phyloP scores from a whole-genome alignment of 2,113 vertebrate species.

The Forbesichthys papilliferus region DNA sequence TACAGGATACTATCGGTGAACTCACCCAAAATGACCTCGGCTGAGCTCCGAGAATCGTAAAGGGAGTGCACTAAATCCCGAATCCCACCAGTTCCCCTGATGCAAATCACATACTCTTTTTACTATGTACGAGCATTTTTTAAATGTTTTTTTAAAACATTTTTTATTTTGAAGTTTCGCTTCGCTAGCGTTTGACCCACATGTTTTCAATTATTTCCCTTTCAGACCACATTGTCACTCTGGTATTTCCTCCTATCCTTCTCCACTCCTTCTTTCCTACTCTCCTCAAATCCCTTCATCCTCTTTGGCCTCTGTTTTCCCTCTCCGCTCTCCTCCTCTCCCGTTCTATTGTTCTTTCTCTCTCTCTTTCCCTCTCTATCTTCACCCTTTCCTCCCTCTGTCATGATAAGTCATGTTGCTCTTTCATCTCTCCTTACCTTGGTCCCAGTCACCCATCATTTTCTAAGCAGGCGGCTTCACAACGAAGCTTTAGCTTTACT shows the following conservation, averaged over 20 bases:
- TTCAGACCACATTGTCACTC: constrained; percentile 75
- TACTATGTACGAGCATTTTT: background rate
- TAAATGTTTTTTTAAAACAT: no score
- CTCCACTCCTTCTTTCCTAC: constrained; percentile 30
- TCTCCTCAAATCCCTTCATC: constrained; percentile 37
- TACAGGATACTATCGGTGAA: constrained; percentile 36
- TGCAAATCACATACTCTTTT: constrained; percentile 58
- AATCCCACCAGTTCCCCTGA: constrained; percentile 42
- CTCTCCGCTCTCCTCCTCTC: background rate
- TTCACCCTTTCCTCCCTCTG: background rate
- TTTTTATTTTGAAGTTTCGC: no score
- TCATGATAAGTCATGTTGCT: background rate
- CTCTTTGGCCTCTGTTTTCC: constrained; percentile 5
- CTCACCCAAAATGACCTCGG: constrained; percentile 57
- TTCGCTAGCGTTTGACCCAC: constrained; percentile 58
- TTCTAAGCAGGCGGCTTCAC: background rate
- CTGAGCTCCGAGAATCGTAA: constrained; percentile 14
- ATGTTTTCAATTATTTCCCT: constrained; percentile 80
- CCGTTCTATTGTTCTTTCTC: background rate
- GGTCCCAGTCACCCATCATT: background rate
- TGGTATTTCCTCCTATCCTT: constrained; percentile 78
- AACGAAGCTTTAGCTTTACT: no score
- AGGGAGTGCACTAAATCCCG: constrained; percentile 35
- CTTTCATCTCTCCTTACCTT: background rate
- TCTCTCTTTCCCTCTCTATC: background rate